Percentiles rank a stretch among this genome's conserved stretches.
Conservation (phyloP, 2,888 invertebrate genomes). For the Neelides folsomi region DNA sequence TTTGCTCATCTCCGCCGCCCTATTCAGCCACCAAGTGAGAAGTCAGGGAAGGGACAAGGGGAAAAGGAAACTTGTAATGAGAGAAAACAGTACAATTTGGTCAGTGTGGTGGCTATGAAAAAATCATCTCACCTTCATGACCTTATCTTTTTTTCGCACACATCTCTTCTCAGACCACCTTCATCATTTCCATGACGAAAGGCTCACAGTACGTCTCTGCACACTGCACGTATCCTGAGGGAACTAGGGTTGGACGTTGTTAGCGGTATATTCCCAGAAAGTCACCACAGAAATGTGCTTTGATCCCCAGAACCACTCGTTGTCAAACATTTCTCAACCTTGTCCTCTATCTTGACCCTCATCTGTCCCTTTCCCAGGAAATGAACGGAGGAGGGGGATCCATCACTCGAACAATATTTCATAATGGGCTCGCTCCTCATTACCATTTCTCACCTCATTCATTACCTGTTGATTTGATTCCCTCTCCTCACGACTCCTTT, state of each 20-base stretch:
- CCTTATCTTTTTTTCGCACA: constrained; percentile 3
- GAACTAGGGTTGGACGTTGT: too few relatives aligned
- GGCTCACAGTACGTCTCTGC: too few relatives aligned
- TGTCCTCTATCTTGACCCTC: too few relatives aligned
- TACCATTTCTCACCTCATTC: neutral
- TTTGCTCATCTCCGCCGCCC: too few relatives aligned
- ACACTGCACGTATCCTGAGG: too few relatives aligned
- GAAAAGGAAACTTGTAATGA: constrained; percentile 7
- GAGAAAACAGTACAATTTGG: constrained; percentile 22
- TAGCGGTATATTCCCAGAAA: too few relatives aligned
- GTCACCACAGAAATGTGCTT: too few relatives aligned
- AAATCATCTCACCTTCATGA: constrained; percentile 13
- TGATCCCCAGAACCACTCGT: too few relatives aligned
- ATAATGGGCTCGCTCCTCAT: neutral
- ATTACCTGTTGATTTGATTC: neutral
- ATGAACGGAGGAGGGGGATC: too few relatives aligned
- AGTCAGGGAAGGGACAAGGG: neutral
- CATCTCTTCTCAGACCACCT: constrained; percentile 2
- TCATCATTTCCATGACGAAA: neutral
- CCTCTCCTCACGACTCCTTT: neutral
- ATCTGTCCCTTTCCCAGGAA: too few relatives aligned
- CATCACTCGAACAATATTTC: neutral
- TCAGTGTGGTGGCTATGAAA: constrained; percentile 14
- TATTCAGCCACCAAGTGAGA: too few relatives aligned
- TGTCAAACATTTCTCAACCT: too few relatives aligned